Percentiles rank a stretch among this genome's conserved stretches.
phyloP scores from a whole-genome alignment of 2,888 invertebrate species.

The Horisme vitalbata region DNA sequence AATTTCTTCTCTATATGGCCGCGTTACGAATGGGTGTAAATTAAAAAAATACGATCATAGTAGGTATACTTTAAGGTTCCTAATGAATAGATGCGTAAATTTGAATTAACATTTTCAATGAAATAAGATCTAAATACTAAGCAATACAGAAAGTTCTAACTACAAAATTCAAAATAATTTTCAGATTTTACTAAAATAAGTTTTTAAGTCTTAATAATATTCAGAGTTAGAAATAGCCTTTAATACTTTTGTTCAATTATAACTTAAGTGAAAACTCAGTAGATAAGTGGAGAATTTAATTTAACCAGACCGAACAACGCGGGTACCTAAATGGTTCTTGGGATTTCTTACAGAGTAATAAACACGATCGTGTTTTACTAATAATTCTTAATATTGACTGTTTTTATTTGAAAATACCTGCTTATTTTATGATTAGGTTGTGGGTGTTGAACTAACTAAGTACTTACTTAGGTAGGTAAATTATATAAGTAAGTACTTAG shows the following conservation, averaged over 20 bases:
- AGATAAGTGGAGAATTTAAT: conserved; percentile 58
- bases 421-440: neutral
- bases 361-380: conserved; percentile 45
- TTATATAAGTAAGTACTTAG: too few species aligned
- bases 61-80: too few species aligned
- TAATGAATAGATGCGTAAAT: too few species aligned
- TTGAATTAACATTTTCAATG: too few species aligned
- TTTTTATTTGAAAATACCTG: conserved; percentile 24
- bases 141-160: neutral
- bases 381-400: conserved; percentile 36
- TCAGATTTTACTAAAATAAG: conserved; percentile 26
- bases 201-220: too few species aligned
- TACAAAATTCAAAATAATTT: conserved; percentile 4
- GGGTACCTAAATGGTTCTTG: conserved; percentile 43
- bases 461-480: conserved; percentile 2
- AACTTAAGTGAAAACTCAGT: conserved; percentile 41
- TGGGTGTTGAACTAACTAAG: neutral
- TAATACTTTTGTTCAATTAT: conserved; percentile 27
- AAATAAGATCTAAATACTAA: too few species aligned
- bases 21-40: too few species aligned
- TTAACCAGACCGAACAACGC: conserved; percentile 51
- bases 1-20: too few species aligned
- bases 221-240: conserved; percentile 12
- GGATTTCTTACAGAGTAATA: conserved; percentile 45
- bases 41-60: too few species aligned